Conservation (phyloP, 92 coral and sea anemone genomes). For the Umimayanthus chanpuru region DNA sequence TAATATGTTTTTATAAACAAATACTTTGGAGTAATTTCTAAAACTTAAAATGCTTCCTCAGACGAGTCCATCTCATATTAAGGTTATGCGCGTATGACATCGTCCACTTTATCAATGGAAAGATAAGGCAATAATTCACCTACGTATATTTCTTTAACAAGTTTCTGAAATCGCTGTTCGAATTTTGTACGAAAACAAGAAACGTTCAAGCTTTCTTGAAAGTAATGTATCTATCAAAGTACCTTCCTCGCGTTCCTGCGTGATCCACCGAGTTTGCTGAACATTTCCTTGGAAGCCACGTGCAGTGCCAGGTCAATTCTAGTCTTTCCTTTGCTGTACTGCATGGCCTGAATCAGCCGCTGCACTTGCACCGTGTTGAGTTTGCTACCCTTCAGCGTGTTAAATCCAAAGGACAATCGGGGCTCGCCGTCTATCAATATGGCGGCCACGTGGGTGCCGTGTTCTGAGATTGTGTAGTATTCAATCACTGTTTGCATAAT, state of each 20-base stretch:
- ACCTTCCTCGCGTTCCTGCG: slow-evolving; percentile 71
- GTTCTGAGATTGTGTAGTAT: slow-evolving; percentile 67
- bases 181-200: no score
- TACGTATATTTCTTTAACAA: no score
- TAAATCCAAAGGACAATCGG: slow-evolving; percentile 62
- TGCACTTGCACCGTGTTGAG: slow-evolving; percentile 66
- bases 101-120: no score
- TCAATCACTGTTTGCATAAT: slow-evolving; percentile 65
- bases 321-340: slow-evolving; percentile 67
- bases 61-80: no score
- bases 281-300: slow-evolving; percentile 74
- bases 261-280: slow-evolving; percentile 63
- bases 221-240: no score
- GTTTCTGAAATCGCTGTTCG: no score
- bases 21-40: no score
- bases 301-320: slow-evolving; percentile 78
- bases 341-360: slow-evolving; percentile 60
- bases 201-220: no score
- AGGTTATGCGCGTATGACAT: no score
- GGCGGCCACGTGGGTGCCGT: slow-evolving; percentile 70
- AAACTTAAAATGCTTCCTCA: no score
- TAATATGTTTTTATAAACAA: no score
- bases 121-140: no score
- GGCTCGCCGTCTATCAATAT: slow-evolving; percentile 63
- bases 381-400: slow-evolving; percentile 65